Base-by-base conservation (phyloP, 2,888 invertebrate genomes). In the Stenoptilia bipunctidactyla region DNA sequence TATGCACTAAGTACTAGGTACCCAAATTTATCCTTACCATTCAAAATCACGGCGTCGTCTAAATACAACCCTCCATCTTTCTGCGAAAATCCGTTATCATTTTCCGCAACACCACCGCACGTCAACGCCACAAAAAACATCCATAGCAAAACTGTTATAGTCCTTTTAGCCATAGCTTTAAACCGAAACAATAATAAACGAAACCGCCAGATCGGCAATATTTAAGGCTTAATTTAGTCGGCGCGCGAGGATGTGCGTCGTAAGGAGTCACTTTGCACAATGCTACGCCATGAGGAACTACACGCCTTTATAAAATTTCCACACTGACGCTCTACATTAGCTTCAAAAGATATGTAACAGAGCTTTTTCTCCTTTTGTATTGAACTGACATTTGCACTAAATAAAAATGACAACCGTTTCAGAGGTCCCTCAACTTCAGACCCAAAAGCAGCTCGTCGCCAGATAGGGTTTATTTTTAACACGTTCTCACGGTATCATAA, bases 251-350 rank as follows among this genome's bases (percentile, higher is more conserved):
- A 65, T 72, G 80, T 80, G 68, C 63, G 71, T 56, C 69, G 61
- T 63, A 63, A 75, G 75, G 77, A 76, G 75, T 65, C 77, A 62
- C 69, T 72, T 68, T 61, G 77, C 80, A 72, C 80, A 82, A 80
- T 83, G 82, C 70, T 72, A 67, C 51, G 61, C 52, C 57, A 61
- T 64, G 61, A 63, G 54, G 50, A 60, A 60, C 54, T 9, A 30
- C 64, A 57, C 61, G 71, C 68, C 82, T 82, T 83, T 83, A 77
- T 80, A 80, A 80, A 79, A 80, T 70, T 66, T 69, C 73, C 64
- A 69, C 67, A 66, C 58, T 56, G 65, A 60, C 73, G 72, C 68
- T 74, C 70, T 60, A 75, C 69, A 74, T 77, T 75, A 70, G 63
- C 64, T 64, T 69, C 54, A 63, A 70, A 73, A 77, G 71, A 79